Base-by-base conservation (phyloP, 2,888 invertebrate species). In the Gisinianus flammeolus region DNA sequence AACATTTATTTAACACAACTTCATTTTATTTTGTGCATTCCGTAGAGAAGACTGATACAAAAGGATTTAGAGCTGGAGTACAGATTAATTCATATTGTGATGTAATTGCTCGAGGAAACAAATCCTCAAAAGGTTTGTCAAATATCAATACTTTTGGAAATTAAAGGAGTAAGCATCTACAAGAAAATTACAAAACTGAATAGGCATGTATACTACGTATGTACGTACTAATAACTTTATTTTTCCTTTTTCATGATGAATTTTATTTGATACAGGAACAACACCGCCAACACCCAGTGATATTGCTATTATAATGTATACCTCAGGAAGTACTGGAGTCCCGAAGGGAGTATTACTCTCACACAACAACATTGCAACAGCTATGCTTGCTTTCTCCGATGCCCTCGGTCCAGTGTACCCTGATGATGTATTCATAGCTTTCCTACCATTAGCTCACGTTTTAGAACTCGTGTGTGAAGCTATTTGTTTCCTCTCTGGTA, bases 281-380 rank as follows among this genome's bases (percentile, higher is more conserved):
- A 88, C 89, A 4, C 89, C 91, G 6, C 94, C 96, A 0, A 87
- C 88, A 6, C 88, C 91, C 6, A 88, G 91, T 19, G 98, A 98
- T 87, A 91, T 93, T 4, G 98, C 98, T 70, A 95, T 99, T 85
- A 93, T 99, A 62, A 99, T 99, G 98, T 99, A 98, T 89, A 99
- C 98, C 1, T 97, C 96, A 85, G 98, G 98, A 6, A 97, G 97
- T 0, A 98, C 98, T 3, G 98, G 97, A 74, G 91, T 93, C 79
- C 97, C 97, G 0, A 97, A 97, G 88, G 97, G 97, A 85, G 94
- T 95, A 19, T 86, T 94, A 26, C 89, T 95, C 44, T 91, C 93
- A 2, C 95, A 95, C 87, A 91, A 91, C 85, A 95, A 95, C 88
- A 91, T 94, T 86, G 89, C 95, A 83, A 90, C 92, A 54, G 93